These are phyloP conservation scores for Andrena praecox DNA, from an alignment of 2,888 invertebrate species.

Conservation along the genomic window DNA sequence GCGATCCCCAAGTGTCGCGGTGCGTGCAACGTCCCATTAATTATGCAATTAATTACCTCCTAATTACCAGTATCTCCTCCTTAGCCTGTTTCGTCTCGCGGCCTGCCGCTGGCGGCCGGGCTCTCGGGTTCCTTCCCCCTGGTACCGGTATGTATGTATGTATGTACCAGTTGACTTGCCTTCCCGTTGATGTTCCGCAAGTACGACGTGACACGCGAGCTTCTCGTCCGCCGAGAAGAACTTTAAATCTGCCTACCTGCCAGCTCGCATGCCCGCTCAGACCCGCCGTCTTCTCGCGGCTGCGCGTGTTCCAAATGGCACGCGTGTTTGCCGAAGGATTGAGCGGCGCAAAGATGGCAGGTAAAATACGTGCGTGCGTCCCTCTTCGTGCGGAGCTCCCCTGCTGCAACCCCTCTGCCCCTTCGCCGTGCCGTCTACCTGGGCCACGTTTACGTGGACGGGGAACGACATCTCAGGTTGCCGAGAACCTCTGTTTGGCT, in stretches of 20 bases:
- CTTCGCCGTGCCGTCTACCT: background rate
- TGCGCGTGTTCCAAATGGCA: slow-evolving; percentile 54
- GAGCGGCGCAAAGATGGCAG: slow-evolving; percentile 44
- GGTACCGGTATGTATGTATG: slow-evolving; percentile 14
- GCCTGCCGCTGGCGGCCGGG: slow-evolving; percentile 27
- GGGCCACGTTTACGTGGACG: background rate
- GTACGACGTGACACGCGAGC: slow-evolving; percentile 57
- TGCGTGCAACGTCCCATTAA: slow-evolving; percentile 74
- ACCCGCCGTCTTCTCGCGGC: slow-evolving; percentile 45
- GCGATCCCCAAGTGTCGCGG: slow-evolving; percentile 58
- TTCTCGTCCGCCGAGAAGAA: slow-evolving; percentile 44
- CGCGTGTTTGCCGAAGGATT: slow-evolving; percentile 40
- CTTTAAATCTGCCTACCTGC: slow-evolving; percentile 64
- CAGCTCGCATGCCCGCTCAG: slow-evolving; percentile 37
- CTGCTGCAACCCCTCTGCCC: background rate
- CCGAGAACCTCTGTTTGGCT: background rate
- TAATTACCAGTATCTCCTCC: slow-evolving; percentile 78
- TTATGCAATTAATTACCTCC: slow-evolving; percentile 82
- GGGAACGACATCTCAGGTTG: background rate
- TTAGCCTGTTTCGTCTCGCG: slow-evolving; percentile 51
- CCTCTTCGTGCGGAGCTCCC: background rate
- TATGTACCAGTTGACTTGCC: slow-evolving; percentile 28
- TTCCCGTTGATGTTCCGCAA: slow-evolving; percentile 30
- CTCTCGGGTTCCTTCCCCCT: slow-evolving; percentile 46
- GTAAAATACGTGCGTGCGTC: slow-evolving; percentile 25